A percentile compares a stretch with the other conserved stretches of the same genome.
These are phyloP conservation scores for Cepaea nemoralis DNA, from an alignment of 1,140 invertebrate species.

Conservation along the genomic window DNA sequence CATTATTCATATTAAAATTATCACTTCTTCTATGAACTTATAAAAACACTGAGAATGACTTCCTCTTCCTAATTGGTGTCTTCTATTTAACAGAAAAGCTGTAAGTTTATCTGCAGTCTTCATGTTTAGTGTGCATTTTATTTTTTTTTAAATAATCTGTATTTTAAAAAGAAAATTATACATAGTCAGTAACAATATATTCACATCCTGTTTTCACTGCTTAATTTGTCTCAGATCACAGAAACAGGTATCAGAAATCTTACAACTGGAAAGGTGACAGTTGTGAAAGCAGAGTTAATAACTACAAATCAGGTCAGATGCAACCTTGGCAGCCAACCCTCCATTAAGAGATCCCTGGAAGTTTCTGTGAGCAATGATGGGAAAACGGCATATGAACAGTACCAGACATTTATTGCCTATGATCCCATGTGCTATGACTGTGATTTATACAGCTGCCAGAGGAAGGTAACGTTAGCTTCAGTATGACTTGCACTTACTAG, in stretches of 20 bases:
- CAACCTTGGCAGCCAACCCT: neutral
- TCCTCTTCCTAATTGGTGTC: too few species aligned
- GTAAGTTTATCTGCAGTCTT: too few species aligned
- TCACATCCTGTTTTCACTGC: neutral
- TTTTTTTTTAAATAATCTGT: too few species aligned
- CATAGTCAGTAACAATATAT: too few species aligned
- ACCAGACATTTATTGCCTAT: conserved; percentile 27
- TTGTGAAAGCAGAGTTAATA: conserved; percentile 6
- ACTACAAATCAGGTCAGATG: conserved; percentile 10
- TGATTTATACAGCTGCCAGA: neutral
- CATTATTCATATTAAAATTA: too few species aligned
- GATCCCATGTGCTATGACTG: conserved; percentile 33
- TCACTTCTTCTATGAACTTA: too few species aligned
- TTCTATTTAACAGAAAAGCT: too few species aligned
- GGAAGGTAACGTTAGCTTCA: conserved; percentile 20
- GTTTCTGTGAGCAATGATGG: conserved; percentile 35
- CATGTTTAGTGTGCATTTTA: too few species aligned
- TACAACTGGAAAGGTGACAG: neutral
- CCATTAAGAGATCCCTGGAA: neutral
- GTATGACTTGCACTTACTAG: too few species aligned
- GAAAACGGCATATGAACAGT: neutral
- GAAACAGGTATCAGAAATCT: neutral
- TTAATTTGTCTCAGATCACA: conserved; percentile 13
- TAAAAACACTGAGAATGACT: too few species aligned
- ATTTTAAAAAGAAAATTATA: too few species aligned